Percentiles rank a stretch among this genome's conserved stretches.
Evolutionary conservation across 2,888 invertebrate genomes (phyloP).

Genomic region (Caradrina kadenii): DNA sequence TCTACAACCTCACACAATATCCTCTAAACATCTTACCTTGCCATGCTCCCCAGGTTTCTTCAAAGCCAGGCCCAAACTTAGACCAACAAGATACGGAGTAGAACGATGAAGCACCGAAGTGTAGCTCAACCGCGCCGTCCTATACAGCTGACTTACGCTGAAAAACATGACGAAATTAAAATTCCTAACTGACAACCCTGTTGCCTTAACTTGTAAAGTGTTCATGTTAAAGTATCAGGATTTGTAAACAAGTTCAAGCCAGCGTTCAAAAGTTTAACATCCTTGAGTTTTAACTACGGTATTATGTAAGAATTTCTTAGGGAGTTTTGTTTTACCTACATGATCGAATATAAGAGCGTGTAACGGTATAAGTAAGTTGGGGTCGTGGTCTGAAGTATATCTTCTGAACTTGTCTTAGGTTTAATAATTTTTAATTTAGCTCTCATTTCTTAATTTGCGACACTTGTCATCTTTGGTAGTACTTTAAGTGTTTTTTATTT

Average conservation of each 20-base stretch:
- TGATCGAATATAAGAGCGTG: slow-evolving; percentile 9
- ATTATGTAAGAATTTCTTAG: slow-evolving; percentile 25
- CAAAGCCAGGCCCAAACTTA: slow-evolving; percentile 91
- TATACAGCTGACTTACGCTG: slow-evolving; percentile 92
- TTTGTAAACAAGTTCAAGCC: slow-evolving; percentile 54
- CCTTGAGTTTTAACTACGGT: slow-evolving; percentile 47
- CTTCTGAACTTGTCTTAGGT: no score
- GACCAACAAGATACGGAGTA: slow-evolving; percentile 92
- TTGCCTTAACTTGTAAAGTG: slow-evolving; percentile 55
- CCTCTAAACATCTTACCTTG: slow-evolving; percentile 71
- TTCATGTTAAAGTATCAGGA: slow-evolving; percentile 57
- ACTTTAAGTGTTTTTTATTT: no score
- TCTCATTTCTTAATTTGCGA: no score
- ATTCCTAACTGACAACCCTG: slow-evolving; percentile 57
- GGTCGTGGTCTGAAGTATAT: no score
- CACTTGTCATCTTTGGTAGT: no score
- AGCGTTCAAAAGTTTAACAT: slow-evolving; percentile 52
- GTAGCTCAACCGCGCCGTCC: slow-evolving; percentile 92
- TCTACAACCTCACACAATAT: background rate
- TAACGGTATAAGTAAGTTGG: no score
- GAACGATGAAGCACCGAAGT: slow-evolving; percentile 91
- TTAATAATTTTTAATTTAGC: no score
- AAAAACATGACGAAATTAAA: slow-evolving; percentile 66
- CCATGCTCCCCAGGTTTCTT: slow-evolving; percentile 83
- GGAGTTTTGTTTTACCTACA: slow-evolving; percentile 25